Conservation (phyloP, 2,888 invertebrate genomes). For the Eupithecia abbreviata region DNA sequence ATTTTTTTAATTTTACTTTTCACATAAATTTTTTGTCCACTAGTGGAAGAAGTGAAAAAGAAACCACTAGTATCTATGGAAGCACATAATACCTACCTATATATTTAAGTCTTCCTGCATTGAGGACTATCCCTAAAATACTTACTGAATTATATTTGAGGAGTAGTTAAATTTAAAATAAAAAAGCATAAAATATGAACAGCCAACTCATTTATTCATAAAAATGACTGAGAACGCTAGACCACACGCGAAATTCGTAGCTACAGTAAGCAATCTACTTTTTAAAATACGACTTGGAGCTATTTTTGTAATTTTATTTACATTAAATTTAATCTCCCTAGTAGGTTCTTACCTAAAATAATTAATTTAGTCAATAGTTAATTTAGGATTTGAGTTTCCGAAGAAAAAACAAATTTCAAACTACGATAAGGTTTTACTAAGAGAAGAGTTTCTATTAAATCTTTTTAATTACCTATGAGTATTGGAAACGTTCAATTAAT, state of each 20-base stretch:
- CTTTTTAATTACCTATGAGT: slow-evolving; percentile 2
- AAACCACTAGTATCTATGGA: too few species aligned
- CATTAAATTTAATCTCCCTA: slow-evolving; percentile 7
- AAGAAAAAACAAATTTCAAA: slow-evolving; percentile 45
- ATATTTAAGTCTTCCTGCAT: background rate
- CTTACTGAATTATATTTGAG: background rate
- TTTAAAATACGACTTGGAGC: background rate
- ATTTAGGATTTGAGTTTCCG: slow-evolving; percentile 24
- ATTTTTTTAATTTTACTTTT: too few species aligned
- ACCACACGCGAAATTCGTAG: slow-evolving; percentile 27
- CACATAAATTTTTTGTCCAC: too few species aligned
- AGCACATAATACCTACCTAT: too few species aligned
- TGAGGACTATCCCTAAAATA: background rate
- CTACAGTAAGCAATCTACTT: slow-evolving; percentile 24
- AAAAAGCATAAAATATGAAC: slow-evolving; percentile 45
- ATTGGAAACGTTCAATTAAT: background rate
- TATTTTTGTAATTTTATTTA: slow-evolving; percentile 27
- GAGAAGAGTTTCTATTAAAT: background rate
- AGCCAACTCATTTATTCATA: slow-evolving; percentile 58
- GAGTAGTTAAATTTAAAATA: slow-evolving; percentile 18
- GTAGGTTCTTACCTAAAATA: background rate
- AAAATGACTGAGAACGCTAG: slow-evolving; percentile 34
- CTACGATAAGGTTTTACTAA: slow-evolving; percentile 29
- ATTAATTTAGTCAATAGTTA: background rate
- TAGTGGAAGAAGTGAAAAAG: too few species aligned